Conservation (phyloP, 2,888 invertebrate genomes). For the Heteromurus nitidus region DNA sequence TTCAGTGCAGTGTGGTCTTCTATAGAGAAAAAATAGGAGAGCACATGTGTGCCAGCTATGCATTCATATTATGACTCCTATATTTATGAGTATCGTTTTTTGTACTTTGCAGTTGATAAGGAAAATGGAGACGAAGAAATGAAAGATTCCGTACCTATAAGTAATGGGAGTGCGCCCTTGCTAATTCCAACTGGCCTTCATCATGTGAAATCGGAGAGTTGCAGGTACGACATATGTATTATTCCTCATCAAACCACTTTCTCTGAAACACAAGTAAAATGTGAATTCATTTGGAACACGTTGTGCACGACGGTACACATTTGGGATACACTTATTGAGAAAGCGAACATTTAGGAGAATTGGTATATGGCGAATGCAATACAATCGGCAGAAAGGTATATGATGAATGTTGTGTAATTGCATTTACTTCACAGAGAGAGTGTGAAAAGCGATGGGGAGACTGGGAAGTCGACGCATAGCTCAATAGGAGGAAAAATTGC, state of each 20-base stretch:
- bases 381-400: too few species aligned
- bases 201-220: constrained; percentile 60
- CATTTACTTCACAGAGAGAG: constrained; percentile 66
- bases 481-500: constrained; percentile 69
- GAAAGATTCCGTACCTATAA: constrained; percentile 77
- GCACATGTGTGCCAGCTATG: too few species aligned
- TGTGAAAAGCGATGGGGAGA: constrained; percentile 72
- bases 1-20: too few species aligned
- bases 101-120: constrained; percentile 65
- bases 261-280: too few species aligned
- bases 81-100: not conserved
- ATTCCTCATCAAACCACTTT: too few species aligned
- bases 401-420: constrained; percentile 1
- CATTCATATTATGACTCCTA: not conserved
- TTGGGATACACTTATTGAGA: too few species aligned
- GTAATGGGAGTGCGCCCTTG: constrained; percentile 66
- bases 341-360: too few species aligned
- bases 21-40: too few species aligned
- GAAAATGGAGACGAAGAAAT: constrained; percentile 81
- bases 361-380: too few species aligned
- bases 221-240: constrained; percentile 53
- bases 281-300: too few species aligned
- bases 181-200: constrained; percentile 66
- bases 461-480: constrained; percentile 72
- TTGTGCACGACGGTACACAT: too few species aligned